Percentiles rank a stretch among this genome's conserved stretches.
phyloP scores from a whole-genome alignment of 2,797 vertebrate genomes.

The Parotocinclus haroldoi region DNA sequence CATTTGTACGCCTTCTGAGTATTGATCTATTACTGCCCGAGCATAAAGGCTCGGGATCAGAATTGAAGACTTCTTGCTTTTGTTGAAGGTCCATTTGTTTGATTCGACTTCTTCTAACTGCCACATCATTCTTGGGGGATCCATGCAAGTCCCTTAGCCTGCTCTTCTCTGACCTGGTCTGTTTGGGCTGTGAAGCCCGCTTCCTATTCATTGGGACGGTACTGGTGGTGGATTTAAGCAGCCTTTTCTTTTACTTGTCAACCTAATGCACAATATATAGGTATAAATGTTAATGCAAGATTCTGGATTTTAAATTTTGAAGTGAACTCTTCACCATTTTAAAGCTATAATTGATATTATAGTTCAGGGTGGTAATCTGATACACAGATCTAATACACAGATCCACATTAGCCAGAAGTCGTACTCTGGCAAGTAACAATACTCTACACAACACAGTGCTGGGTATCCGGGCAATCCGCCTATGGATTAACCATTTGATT shows the following conservation, averaged over 20 bases:
- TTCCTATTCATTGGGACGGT: conserved; percentile 20
- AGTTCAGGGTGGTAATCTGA: too few species aligned
- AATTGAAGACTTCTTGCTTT: not conserved
- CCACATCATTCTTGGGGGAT: not conserved
- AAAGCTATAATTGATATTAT: too few species aligned
- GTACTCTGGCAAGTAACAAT: too few species aligned
- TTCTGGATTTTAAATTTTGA: too few species aligned
- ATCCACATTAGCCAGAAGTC: too few species aligned
- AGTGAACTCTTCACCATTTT: too few species aligned
- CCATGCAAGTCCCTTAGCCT: not conserved
- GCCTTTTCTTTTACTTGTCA: not conserved
- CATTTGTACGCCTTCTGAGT: not conserved
- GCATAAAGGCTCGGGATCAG: not conserved
- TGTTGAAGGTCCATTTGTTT: not conserved
- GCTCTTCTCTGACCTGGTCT: not conserved
- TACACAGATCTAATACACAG: too few species aligned
- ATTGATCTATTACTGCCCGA: conserved; percentile 3
- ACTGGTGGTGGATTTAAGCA: not conserved
- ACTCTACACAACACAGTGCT: too few species aligned
- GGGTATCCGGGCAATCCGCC: too few species aligned
- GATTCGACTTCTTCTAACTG: not conserved
- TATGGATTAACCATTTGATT: too few species aligned
- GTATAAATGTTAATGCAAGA: too few species aligned
- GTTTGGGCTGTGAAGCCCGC: not conserved
- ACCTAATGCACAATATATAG: too few species aligned